Evolutionary conservation across 2,797 vertebrate species (phyloP), one percentile per base, ranked within the genome.

Genomic region (Paedocypris micromegethes): DNA sequence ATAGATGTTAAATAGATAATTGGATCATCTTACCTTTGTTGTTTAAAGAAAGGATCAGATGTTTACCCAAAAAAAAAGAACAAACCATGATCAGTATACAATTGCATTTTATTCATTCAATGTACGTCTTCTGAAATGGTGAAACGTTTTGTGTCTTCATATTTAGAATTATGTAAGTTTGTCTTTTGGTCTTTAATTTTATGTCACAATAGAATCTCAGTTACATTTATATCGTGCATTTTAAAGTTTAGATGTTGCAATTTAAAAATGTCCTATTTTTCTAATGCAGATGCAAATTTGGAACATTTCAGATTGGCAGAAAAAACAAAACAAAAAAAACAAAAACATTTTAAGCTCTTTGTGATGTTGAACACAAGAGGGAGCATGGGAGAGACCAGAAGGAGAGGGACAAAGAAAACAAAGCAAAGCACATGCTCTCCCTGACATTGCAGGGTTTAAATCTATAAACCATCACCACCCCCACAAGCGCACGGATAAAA

Each of bases 21-120:
- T 23, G 6, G 0, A 9, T 69, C 6, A 72, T 80, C 88, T 90
- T 90, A 90, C 89, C 89, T 90, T 89, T 77, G 78, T 82, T 86
- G 77, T 50, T 49, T 78, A 79, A 74, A 58, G 52, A 76, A 80
- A 79, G 66, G 3, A 53, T 48, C 8, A 38, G 44, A 47, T 60
- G 49, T 37, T 71, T 9, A 83, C 56, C 67, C 49, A 68, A 56
- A 61, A 78, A 75, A 76, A 67, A 4, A 75, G 64, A 76, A 4
- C 23, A 68, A 51, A 4, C 64, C 5, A 46, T 41, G 3, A n/a
- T 72, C 60, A 66, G 48, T 49, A 38, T 5, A 4, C 8, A 46
- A 39, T 49, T 50, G 4, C n/a, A 49, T 56, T 9, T 5, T 60
- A 47, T 47, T 48, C 0, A 4, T 63, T 1, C n/a, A n/a, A n/a